Conservation (phyloP, 2,113 vertebrate species). For the Tupaia tana region DNA sequence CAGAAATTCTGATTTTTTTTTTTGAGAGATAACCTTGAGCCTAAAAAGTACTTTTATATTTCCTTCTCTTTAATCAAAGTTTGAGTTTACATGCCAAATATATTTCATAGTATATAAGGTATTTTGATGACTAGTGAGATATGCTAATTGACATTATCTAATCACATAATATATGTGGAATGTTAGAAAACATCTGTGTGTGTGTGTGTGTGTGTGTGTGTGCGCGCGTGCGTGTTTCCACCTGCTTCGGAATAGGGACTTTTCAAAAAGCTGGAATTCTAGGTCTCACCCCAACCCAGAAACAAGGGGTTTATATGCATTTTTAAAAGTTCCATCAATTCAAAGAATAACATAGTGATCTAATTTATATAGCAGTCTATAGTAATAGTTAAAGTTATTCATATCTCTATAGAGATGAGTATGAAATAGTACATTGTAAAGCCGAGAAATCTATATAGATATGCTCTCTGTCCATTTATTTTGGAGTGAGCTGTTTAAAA, state of each 20-base stretch:
- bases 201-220: too few relatives aligned
- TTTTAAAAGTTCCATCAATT: constrained; percentile 7
- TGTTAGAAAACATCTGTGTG: background rate
- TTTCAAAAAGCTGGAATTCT: background rate
- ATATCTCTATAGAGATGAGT: background rate
- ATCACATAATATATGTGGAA: background rate
- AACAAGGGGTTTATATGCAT: background rate
- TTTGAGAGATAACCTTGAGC: constrained; percentile 35
- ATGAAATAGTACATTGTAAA: background rate
- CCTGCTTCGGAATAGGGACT: background rate
- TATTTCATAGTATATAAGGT: background rate
- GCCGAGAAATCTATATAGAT: background rate
- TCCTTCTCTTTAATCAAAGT: background rate
- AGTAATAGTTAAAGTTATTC: background rate
- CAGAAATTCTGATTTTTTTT: constrained; percentile 22
- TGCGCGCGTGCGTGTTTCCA: background rate
- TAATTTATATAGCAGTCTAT: background rate
- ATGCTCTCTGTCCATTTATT: background rate
- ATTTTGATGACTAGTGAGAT: background rate
- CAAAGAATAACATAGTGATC: background rate
- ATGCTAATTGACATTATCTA: background rate
- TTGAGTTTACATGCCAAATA: background rate
- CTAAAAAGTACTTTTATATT: background rate
- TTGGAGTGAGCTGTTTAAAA: background rate
- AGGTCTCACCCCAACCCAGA: background rate